Evolutionary conservation across 1,140 invertebrate species (phyloP).

Genomic region (Diachasmimorpha longicaudata): DNA sequence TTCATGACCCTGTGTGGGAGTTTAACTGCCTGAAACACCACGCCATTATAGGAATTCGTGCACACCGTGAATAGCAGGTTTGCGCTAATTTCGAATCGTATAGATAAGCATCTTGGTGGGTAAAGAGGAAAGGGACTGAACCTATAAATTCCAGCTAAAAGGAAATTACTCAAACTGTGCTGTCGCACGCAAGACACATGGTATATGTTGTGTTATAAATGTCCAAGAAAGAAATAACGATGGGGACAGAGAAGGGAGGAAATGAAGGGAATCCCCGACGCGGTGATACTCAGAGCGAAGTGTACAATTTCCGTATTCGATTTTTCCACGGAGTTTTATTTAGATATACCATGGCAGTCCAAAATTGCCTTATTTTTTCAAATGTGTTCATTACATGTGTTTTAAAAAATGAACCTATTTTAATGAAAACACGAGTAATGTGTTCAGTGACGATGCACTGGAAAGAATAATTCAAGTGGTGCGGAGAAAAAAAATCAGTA

Average conservation of each 20-base stretch:
- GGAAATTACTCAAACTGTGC: slow-evolving; percentile 18
- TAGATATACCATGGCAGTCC: no score
- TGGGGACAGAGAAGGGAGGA: background rate
- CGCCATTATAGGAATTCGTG: background rate
- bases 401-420: no score
- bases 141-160: slow-evolving; percentile 11
- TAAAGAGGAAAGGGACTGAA: background rate
- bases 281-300: background rate
- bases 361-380: no score
- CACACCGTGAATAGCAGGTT: slow-evolving; percentile 1
- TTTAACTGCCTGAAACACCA: background rate
- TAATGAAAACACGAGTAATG: no score
- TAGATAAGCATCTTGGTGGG: background rate
- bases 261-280: background rate
- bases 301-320: no score
- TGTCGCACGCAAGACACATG: slow-evolving; percentile 6
- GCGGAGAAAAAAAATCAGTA: no score
- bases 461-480: no score
- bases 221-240: background rate
- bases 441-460: no score
- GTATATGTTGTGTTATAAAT: background rate
- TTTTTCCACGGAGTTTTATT: no score
- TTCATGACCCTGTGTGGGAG: background rate
- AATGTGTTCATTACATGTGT: no score
- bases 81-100: background rate